Percentiles rank a stretch among this genome's conserved stretches.
Conservation (phyloP, 2,888 invertebrate genomes). For the Nowickia ferox region DNA sequence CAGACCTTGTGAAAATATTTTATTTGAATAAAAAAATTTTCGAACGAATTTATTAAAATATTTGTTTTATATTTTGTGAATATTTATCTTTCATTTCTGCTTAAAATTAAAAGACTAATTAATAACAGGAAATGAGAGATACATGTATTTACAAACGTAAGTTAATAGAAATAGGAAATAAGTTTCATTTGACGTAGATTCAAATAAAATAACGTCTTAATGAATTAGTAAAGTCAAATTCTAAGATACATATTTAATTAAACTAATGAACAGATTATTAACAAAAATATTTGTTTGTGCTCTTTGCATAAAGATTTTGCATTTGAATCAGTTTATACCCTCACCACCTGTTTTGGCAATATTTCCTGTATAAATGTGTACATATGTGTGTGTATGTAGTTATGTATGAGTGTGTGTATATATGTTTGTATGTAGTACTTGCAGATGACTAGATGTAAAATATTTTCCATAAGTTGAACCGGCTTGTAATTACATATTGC, state of each 20-base stretch:
- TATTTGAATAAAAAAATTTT: too few species aligned
- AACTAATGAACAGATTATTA: not conserved
- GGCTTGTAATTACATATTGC: not conserved
- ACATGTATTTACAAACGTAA: not conserved
- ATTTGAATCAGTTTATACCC: not conserved
- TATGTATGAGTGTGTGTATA: too few species aligned
- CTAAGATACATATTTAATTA: not conserved
- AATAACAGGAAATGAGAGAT: not conserved
- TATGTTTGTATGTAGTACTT: not conserved
- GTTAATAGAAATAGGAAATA: not conserved
- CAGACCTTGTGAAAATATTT: too few species aligned
- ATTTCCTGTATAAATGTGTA: not conserved
- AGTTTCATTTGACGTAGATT: not conserved
- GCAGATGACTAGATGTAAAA: conserved; percentile 6
- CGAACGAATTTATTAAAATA: not conserved
- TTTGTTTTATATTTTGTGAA: not conserved
- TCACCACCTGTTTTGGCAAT: not conserved
- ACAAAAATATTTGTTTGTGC: not conserved
- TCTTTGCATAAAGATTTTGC: not conserved
- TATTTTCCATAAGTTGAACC: conserved; percentile 1
- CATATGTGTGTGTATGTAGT: too few species aligned
- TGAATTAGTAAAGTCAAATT: not conserved
- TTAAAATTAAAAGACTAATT: not conserved
- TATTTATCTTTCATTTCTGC: not conserved
- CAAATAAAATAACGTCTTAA: not conserved